Percentiles rank a stretch among this genome's conserved stretches.
These are phyloP conservation scores for Chelon auratus DNA, from an alignment of 2,797 vertebrate species.

Conservation along the genomic window DNA sequence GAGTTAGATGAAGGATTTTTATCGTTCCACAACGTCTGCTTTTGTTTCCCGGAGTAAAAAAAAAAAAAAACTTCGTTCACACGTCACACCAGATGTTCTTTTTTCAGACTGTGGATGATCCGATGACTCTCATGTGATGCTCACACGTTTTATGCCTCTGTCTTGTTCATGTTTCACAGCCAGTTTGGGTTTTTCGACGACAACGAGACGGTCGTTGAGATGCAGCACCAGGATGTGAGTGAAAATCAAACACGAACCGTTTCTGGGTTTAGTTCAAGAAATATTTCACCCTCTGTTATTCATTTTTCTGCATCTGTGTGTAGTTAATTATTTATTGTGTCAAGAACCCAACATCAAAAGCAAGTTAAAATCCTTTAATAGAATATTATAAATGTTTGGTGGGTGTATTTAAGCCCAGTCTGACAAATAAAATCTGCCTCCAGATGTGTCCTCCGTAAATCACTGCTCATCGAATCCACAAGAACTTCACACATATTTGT, in stretches of 20 bases:
- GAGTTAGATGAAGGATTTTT: background rate
- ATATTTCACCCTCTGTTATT: background rate
- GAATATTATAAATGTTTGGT: background rate
- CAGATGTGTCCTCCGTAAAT: background rate
- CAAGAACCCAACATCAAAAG: too few species aligned
- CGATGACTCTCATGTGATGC: conserved; percentile 53
- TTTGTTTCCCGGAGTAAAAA: background rate
- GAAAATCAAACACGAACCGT: background rate
- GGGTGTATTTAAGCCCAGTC: background rate
- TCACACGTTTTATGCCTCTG: background rate
- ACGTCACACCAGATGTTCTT: background rate
- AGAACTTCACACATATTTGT: too few species aligned
- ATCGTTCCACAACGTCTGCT: background rate
- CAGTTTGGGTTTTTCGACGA: conserved; percentile 93
- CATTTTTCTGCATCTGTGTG: background rate
- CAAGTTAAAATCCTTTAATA: too few species aligned
- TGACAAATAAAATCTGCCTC: background rate
- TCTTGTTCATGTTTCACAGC: conserved; percentile 70
- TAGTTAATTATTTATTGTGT: too few species aligned
- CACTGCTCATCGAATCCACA: background rate
- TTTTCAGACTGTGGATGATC: conserved; percentile 11
- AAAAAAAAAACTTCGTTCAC: background rate
- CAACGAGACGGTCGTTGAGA: conserved; percentile 90
- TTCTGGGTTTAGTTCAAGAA: background rate
- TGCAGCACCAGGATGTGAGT: conserved; percentile 90